Conservation (phyloP, 2,113 vertebrate genomes). For the Mormyrus iriodes region DNA sequence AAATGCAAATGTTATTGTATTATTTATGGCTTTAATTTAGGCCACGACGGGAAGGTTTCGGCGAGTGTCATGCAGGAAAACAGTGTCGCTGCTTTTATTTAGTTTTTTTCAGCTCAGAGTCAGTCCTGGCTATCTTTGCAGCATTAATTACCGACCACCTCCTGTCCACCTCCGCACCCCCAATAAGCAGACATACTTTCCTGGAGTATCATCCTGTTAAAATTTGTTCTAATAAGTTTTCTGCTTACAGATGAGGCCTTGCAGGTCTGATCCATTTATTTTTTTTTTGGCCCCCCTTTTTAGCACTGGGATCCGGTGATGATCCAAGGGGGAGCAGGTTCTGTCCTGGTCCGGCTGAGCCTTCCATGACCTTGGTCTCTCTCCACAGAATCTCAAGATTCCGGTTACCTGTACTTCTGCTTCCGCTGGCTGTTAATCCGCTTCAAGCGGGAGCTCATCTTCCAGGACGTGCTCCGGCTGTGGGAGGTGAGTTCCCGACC, state of each 20-base stretch:
- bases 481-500: conserved; percentile 82
- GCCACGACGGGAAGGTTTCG: background rate
- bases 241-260: background rate
- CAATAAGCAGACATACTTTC: background rate
- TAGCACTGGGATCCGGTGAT: too few species aligned
- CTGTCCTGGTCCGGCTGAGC: background rate
- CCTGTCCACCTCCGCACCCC: background rate
- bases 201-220: background rate
- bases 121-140: background rate
- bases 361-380: background rate
- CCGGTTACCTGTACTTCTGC: conserved; percentile 86
- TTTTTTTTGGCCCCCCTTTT: too few species aligned
- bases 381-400: conserved; percentile 71
- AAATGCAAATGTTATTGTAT: conserved; percentile 21
- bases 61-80: background rate
- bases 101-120: background rate
- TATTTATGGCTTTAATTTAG: conserved; percentile 24
- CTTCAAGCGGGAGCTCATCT: conserved; percentile 94
- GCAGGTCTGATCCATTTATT: background rate
- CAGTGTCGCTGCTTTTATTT: background rate
- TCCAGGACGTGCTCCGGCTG: conserved; percentile 88
- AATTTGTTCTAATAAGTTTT: background rate
- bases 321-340: background rate
- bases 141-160: conserved; percentile 6
- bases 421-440: conserved; percentile 90